phyloP scores from a whole-genome alignment of 2,113 vertebrate genomes.

The Hypanus sabinus region DNA sequence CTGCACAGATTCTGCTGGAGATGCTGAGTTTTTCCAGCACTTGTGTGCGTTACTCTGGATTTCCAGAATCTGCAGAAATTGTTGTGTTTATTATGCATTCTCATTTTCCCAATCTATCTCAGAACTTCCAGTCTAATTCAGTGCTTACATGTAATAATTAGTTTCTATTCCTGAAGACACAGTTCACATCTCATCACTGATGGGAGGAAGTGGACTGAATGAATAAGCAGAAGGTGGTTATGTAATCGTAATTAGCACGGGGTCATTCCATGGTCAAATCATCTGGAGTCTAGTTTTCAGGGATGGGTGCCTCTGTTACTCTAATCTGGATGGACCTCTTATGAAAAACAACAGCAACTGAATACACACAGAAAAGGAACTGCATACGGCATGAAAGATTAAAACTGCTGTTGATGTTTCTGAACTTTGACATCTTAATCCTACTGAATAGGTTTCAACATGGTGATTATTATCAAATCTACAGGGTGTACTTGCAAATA shows the following conservation, averaged over 20 bases:
- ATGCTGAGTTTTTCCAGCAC: no score
- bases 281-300: not conserved
- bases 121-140: not conserved
- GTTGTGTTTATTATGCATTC: no score
- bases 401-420: not conserved
- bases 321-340: not conserved
- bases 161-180: not conserved
- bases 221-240: constrained; percentile 16
- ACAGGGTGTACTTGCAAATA: no score
- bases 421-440: not conserved
- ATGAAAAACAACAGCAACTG: not conserved
- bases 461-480: constrained; percentile 10
- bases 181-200: not conserved
- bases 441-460: not conserved
- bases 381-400: not conserved
- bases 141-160: not conserved
- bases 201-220: constrained; percentile 10
- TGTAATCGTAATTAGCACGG: constrained; percentile 8
- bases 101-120: not conserved
- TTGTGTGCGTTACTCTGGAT: no score
- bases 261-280: constrained; percentile 27
- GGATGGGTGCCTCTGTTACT: constrained; percentile 28
- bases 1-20: no score
- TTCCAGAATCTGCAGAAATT: no score
- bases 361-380: not conserved